A percentile compares a stretch with the other conserved stretches of the same genome.
phyloP scores from a whole-genome alignment of 2,797 vertebrate species.

The Atherinosoma microstoma region DNA sequence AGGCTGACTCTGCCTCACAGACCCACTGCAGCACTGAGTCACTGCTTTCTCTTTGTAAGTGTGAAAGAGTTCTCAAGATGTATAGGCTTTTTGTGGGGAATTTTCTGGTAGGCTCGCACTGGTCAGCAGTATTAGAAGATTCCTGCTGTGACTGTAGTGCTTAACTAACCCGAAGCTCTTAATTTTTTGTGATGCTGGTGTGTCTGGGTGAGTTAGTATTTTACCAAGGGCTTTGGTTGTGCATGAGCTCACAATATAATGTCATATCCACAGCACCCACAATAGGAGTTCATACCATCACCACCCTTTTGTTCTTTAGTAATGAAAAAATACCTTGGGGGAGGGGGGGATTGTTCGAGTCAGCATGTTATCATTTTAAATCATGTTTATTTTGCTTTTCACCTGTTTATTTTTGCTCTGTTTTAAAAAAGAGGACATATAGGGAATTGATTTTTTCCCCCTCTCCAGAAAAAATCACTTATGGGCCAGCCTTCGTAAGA shows the following conservation, averaged over 20 bases:
- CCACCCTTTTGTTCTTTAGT: slow-evolving; percentile 48
- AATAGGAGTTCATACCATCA: slow-evolving; percentile 40
- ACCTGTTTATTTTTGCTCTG: slow-evolving; percentile 57
- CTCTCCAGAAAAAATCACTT: slow-evolving; percentile 46
- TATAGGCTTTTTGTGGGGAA: neutral
- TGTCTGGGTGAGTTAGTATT: slow-evolving; percentile 29
- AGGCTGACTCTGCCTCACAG: slow-evolving; percentile 51
- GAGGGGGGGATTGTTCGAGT: slow-evolving; percentile 68
- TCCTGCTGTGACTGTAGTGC: slow-evolving; percentile 61
- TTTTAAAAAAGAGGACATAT: slow-evolving; percentile 28
- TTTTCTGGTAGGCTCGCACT: slow-evolving; percentile 38
- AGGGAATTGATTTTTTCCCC: slow-evolving; percentile 43
- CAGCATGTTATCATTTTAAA: slow-evolving; percentile 65
- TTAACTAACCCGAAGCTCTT: slow-evolving; percentile 62
- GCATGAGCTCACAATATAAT: slow-evolving; percentile 52
- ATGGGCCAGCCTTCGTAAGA: slow-evolving; percentile 43
- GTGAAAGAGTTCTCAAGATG: slow-evolving; percentile 54
- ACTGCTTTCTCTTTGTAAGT: slow-evolving; percentile 43
- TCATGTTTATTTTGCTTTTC: slow-evolving; percentile 64
- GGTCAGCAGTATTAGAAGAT: slow-evolving; percentile 53
- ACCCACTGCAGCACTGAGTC: slow-evolving; percentile 59
- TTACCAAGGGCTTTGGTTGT: slow-evolving; percentile 30
- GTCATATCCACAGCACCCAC: slow-evolving; percentile 53
- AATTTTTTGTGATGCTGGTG: slow-evolving; percentile 65
- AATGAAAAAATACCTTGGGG: slow-evolving; percentile 51